A percentile compares a stretch with the other conserved stretches of the same genome.
Evolutionary conservation across 1,140 invertebrate genomes (phyloP).

Genomic region (Venturia canescens): DNA sequence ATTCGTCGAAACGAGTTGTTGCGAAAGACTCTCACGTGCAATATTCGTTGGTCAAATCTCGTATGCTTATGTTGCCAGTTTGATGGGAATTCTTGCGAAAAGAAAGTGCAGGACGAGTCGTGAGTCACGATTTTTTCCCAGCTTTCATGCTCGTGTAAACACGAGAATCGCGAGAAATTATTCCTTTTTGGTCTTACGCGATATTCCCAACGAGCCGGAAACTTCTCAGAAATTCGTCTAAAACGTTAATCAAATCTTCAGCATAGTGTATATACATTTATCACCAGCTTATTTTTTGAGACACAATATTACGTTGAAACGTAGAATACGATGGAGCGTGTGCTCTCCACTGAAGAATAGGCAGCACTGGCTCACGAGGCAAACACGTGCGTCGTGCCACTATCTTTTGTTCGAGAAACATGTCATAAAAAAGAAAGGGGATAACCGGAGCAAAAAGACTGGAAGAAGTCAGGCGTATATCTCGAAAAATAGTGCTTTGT

Average conservation of each 20-base stretch:
- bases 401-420: constrained; percentile 19
- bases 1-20: neutral
- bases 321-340: constrained; percentile 35
- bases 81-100: neutral
- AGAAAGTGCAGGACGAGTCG: constrained; percentile 5
- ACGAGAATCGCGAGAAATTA: neutral
- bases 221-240: too few species aligned
- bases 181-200: neutral
- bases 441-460: constrained; percentile 3
- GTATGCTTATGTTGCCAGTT: neutral
- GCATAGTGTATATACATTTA: neutral
- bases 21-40: neutral
- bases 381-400: constrained; percentile 5
- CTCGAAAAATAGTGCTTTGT: neutral
- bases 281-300: neutral
- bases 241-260: neutral
- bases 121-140: constrained; percentile 4
- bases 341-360: constrained; percentile 48
- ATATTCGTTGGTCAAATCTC: neutral
- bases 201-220: neutral
- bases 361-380: neutral
- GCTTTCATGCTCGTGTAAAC: neutral
- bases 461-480: neutral
- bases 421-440: neutral
- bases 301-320: constrained; percentile 10